These are phyloP conservation scores for Antitype chi DNA, from an alignment of 2,888 invertebrate genomes.

Conservation along the genomic window DNA sequence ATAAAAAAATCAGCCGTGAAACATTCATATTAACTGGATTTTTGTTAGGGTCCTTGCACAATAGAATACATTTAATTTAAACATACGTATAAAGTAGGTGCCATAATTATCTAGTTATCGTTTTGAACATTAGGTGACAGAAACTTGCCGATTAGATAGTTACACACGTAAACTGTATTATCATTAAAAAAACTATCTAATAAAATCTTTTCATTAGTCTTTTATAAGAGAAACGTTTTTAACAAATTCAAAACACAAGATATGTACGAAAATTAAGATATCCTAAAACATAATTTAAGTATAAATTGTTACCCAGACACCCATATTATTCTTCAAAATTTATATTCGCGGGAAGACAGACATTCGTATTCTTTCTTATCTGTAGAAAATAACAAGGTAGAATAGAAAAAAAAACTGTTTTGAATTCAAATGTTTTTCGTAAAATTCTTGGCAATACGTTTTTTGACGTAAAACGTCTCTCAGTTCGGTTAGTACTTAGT, in stretches of 20 bases:
- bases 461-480: background rate
- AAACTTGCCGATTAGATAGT: background rate
- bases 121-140: background rate
- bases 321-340: conserved; percentile 6
- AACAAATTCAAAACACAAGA: background rate
- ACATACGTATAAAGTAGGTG: background rate
- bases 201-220: background rate
- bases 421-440: background rate
- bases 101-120: too few species aligned
- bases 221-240: background rate
- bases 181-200: background rate
- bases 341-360: conserved; percentile 4
- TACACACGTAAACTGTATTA: background rate
- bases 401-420: conserved; percentile 2
- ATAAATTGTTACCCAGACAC: background rate
- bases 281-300: conserved; percentile 3
- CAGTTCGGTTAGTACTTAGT: background rate
- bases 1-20: too few species aligned
- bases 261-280: background rate
- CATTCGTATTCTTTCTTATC: conserved; percentile 5
- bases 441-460: background rate
- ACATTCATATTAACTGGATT: too few species aligned
- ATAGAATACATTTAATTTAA: background rate
- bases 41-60: background rate
- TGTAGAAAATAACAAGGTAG: conserved; percentile 9